These are phyloP conservation scores for Patella pellucida DNA, from an alignment of 2,888 invertebrate genomes.

Conservation along the genomic window DNA sequence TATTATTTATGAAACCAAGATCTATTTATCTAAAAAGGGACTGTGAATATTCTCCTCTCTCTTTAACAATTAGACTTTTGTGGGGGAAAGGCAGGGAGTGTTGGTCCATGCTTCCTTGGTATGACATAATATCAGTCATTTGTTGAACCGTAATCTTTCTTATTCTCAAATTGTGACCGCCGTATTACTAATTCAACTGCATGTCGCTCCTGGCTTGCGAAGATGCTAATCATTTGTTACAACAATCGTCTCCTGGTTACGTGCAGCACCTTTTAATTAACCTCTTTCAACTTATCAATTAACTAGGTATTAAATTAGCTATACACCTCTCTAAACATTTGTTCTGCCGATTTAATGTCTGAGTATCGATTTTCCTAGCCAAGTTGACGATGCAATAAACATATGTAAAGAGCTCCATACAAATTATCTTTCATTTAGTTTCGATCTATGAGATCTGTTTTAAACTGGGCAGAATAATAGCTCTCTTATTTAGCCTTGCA, in stretches of 20 bases:
- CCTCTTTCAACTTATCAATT: constrained; percentile 7
- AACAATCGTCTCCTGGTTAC: constrained; percentile 1
- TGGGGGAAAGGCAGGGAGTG: neutral
- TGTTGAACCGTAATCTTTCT: too few species aligned
- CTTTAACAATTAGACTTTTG: constrained; percentile 32
- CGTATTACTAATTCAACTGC: too few species aligned
- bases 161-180: too few species aligned
- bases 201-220: too few species aligned
- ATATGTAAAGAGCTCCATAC: constrained; percentile 37
- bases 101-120: too few species aligned
- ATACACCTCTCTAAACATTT: constrained; percentile 9
- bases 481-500: neutral
- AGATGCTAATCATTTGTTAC: too few species aligned
- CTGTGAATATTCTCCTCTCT: constrained; percentile 26
- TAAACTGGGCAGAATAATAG: constrained; percentile 1
- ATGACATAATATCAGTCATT: too few species aligned
- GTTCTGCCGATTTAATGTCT: neutral
- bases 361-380: neutral
- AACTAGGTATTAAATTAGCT: constrained; percentile 10
- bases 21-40: neutral
- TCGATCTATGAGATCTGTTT: constrained; percentile 8
- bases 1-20: neutral
- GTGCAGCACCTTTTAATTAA: constrained; percentile 3
- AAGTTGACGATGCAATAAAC: constrained; percentile 28
- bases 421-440: constrained; percentile 35